Evolutionary conservation across 2,113 vertebrate genomes (phyloP), one percentile per base, ranked within the genome.

Genomic region (Perca fluviatilis): DNA sequence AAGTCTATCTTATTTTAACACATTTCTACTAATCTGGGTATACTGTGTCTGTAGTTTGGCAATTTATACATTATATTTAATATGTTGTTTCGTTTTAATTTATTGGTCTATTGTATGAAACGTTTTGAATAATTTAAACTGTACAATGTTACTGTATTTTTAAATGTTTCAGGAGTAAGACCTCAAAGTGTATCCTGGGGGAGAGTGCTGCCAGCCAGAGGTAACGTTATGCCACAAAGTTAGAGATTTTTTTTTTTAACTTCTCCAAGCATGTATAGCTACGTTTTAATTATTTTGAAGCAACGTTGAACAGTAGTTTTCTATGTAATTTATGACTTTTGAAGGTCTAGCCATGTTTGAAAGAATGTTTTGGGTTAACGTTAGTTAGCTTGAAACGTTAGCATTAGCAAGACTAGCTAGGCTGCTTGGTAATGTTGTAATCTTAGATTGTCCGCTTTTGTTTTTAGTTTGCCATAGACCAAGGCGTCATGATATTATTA

Each of bases 141-240:
- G 10, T 61, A n/a, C 4, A 23, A 46, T 51, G 3, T 51, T 46
- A 18, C 14, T 46, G 5, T 60, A 7, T 46, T 13, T 67, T 65
- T 8, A 2, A 27, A 46, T 13, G 70, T 76, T 86, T 19, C 84
- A 95, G 95, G 93, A 10, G 86, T 95, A 27, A 92, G 64, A 72
- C 93, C 94, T 83, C 94, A 94, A 27, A 71, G 46, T 63, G 90
- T 93, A 5, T 70, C 90, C 11, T 88, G 92, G 77, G 93, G 92
- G 21, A 93, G 87, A 60, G 60, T 90, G 57, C 46, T 90, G 63
- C 91, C 88, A 46, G 89, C 77, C 86, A 87, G 91, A 92, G 88
- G 94, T 94, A 76, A 1, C 40, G 6, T 23, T 94, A 75, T 2
- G 16, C 36, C 23, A 46, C 7, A 47, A 0, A 2, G 8, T 19